Evolutionary conservation across 2,113 vertebrate species (phyloP).

Genomic region (Saguinus midas): DNA sequence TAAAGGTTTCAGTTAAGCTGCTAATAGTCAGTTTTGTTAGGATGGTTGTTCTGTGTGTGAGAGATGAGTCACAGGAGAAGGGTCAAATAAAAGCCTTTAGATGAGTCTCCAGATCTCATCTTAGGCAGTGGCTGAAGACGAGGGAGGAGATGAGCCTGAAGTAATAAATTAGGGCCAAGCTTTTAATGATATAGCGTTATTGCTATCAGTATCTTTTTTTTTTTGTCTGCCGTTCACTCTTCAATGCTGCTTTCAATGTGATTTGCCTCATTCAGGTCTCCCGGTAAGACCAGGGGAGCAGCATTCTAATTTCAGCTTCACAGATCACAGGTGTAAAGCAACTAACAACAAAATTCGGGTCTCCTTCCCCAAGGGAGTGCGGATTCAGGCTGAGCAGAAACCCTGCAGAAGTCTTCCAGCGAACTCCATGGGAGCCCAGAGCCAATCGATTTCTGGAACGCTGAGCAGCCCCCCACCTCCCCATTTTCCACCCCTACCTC

Average conservation of each 20-base stretch:
- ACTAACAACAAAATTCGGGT: not conserved
- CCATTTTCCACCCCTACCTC: too few species aligned
- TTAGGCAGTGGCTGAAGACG: too few species aligned
- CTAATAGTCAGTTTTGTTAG: fast-evolving
- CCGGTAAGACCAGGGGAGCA: not conserved
- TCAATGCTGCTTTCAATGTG: too few species aligned
- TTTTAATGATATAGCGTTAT: fast-evolving
- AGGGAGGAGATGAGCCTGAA: fast-evolving
- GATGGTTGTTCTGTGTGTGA: not conserved
- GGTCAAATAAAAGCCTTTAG: fast-evolving
- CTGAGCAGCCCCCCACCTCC: not conserved
- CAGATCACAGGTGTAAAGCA: not conserved
- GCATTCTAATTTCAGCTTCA: fast-evolving
- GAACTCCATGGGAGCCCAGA: fast-evolving
- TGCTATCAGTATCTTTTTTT: fast-evolving
- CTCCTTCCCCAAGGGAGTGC: not conserved
- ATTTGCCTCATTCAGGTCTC: not conserved
- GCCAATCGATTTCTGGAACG: fast-evolving
- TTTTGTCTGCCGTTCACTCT: not conserved
- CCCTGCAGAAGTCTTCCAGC: not conserved
- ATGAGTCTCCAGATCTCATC: not conserved
- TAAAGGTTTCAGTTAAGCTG: fast-evolving
- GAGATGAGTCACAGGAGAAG: not conserved
- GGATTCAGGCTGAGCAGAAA: not conserved
- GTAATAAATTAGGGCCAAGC: fast-evolving